Evolutionary conservation across 2,888 invertebrate species (phyloP).

Genomic region (Molanna angustata): DNA sequence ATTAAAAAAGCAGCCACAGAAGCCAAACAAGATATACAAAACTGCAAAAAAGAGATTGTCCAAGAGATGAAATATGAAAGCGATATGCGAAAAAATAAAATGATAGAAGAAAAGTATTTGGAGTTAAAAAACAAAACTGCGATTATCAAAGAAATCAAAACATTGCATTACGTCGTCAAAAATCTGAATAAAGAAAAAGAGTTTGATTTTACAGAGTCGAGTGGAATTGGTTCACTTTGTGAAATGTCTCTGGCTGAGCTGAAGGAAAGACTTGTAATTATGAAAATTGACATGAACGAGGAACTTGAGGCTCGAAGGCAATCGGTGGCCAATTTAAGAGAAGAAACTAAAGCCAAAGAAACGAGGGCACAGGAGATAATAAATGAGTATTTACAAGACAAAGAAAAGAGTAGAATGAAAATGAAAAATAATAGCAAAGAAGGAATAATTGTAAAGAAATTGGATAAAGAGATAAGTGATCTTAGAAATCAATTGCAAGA

Average conservation of each 20-base stretch:
- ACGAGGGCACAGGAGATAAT: conserved; percentile 49
- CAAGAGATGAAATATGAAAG: conserved; percentile 43
- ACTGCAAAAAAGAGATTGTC: conserved; percentile 38
- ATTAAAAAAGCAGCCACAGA: conserved; percentile 26
- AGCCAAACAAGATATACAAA: conserved; percentile 41
- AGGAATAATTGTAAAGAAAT: conserved; percentile 36
- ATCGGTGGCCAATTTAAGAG: conserved; percentile 47
- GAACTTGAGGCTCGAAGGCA: conserved; percentile 52
- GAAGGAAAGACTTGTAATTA: conserved; percentile 51
- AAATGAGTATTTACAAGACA: conserved; percentile 43
- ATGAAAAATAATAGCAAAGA: conserved; percentile 5
- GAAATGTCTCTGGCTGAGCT: conserved; percentile 66
- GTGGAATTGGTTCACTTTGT: conserved; percentile 57
- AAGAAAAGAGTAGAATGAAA: conserved; percentile 31
- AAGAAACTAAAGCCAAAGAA: conserved; percentile 47
- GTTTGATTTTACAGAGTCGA: conserved; percentile 58
- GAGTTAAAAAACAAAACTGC: conserved; percentile 50
- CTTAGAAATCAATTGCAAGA: conserved; percentile 51
- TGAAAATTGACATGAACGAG: conserved; percentile 53
- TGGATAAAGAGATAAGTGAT: conserved; percentile 47
- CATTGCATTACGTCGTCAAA: conserved; percentile 49
- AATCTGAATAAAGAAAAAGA: conserved; percentile 53
- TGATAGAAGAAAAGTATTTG: conserved; percentile 48
- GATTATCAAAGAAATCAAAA: conserved; percentile 54
- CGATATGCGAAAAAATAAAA: conserved; percentile 41